Evolutionary conservation across 2,113 vertebrate species (phyloP).

Genomic region (Tautogolabrus adspersus): DNA sequence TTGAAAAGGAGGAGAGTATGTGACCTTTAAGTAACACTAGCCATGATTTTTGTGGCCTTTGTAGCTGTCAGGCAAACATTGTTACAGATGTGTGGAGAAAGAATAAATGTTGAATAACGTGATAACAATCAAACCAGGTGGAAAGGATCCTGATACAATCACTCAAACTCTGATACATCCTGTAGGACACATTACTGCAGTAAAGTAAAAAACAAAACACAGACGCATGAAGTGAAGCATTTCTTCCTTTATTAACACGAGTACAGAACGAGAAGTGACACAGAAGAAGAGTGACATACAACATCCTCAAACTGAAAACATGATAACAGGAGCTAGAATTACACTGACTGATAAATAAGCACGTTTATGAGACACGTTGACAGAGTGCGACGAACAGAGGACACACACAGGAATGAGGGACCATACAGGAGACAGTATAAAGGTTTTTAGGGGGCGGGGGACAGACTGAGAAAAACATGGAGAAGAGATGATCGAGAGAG

Average conservation of each 20-base stretch:
- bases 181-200: too few species aligned
- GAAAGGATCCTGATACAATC: too few species aligned
- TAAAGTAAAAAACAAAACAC: not conserved
- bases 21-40: too few species aligned
- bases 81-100: too few species aligned
- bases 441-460: not conserved
- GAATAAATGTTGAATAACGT: too few species aligned
- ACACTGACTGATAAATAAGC: not conserved
- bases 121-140: too few species aligned
- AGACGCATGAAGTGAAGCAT: constrained; percentile 1
- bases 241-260: not conserved
- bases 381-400: not conserved
- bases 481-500: not conserved
- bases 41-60: too few species aligned
- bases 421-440: constrained; percentile 8
- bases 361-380: constrained; percentile 15
- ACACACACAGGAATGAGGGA: not conserved
- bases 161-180: too few species aligned
- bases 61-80: too few species aligned
- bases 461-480: not conserved
- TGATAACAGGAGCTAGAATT: not conserved
- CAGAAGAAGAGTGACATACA: too few species aligned
- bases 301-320: not conserved
- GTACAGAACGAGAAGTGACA: not conserved
- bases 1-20: too few species aligned